Conservation (phyloP, 2,797 vertebrate species). For the Sylvia borin region DNA sequence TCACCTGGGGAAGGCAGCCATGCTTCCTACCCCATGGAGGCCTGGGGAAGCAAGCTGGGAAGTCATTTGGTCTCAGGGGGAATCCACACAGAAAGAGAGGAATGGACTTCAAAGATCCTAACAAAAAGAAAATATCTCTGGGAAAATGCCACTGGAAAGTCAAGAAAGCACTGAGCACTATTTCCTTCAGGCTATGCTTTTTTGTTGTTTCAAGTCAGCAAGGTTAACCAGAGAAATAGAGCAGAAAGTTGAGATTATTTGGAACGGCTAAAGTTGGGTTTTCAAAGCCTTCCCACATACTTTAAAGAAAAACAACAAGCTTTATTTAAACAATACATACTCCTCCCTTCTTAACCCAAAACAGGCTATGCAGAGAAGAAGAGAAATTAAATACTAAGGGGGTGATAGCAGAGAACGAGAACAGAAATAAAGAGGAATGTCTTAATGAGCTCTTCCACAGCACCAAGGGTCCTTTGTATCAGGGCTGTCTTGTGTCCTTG, state of each 20-base stretch:
- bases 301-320: slow-evolving; percentile 55
- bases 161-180: slow-evolving; percentile 30
- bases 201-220: slow-evolving; percentile 70
- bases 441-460: not conserved
- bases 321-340: slow-evolving; percentile 15
- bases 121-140: slow-evolving; percentile 31
- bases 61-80: slow-evolving; percentile 18
- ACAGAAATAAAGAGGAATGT: not conserved
- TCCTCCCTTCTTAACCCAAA: not conserved
- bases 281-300: slow-evolving; percentile 51
- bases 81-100: slow-evolving; percentile 11
- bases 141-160: slow-evolving; percentile 48
- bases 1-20: not conserved
- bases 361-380: not conserved
- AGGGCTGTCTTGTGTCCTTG: not conserved
- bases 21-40: not conserved
- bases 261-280: slow-evolving; percentile 5
- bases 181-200: slow-evolving; percentile 63
- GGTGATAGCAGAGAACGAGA: not conserved
- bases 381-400: not conserved
- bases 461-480: not conserved
- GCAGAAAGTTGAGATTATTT: slow-evolving; percentile 60
- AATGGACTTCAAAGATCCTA: slow-evolving; percentile 46
- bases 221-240: slow-evolving; percentile 71
- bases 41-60: not conserved